Evolutionary conservation across 2,113 vertebrate species (phyloP).

Genomic region (Genyomyrus donnyi): DNA sequence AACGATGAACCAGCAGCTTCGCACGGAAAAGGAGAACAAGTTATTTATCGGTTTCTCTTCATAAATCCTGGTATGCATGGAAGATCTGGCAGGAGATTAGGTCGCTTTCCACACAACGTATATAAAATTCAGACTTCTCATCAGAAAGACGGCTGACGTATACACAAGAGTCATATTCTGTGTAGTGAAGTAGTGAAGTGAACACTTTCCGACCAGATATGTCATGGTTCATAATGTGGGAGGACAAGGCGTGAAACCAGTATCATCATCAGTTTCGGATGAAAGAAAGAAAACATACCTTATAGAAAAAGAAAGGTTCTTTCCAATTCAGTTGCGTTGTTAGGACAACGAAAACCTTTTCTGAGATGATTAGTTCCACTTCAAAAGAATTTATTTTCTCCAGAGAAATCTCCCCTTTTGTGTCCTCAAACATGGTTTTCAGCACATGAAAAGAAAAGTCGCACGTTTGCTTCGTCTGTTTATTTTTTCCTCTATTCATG

Average conservation of each 20-base stretch:
- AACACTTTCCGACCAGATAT: slow-evolving; percentile 65
- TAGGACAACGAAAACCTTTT: slow-evolving; percentile 99
- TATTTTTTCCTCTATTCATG: slow-evolving; percentile 79
- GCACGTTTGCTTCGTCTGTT: slow-evolving; percentile 80
- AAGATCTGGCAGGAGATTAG: slow-evolving; percentile 53
- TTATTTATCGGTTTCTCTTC: background rate
- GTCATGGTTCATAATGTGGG: slow-evolving; percentile 77
- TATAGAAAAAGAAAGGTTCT: slow-evolving; percentile 82
- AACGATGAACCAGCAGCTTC: background rate
- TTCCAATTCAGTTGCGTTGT: slow-evolving; percentile 95
- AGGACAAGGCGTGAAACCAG: slow-evolving; percentile 93
- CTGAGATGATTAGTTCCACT: slow-evolving; percentile 99
- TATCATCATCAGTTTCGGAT: slow-evolving; percentile 93
- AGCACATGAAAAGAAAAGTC: slow-evolving; percentile 68
- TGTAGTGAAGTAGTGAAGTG: slow-evolving; percentile 68
- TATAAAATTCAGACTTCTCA: slow-evolving; percentile 48
- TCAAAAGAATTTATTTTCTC: slow-evolving; percentile 98
- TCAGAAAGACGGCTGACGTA: slow-evolving; percentile 62
- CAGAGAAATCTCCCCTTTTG: slow-evolving; percentile 85
- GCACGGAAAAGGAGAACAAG: background rate
- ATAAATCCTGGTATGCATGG: slow-evolving; percentile 16
- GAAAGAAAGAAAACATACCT: slow-evolving; percentile 98
- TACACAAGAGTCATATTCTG: slow-evolving; percentile 67
- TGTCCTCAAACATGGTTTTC: slow-evolving; percentile 80
- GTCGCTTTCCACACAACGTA: slow-evolving; percentile 47